These are phyloP conservation scores for Pseudomyrmex sp. DNA, from an alignment of 1,140 invertebrate species.

Conservation along the genomic window DNA sequence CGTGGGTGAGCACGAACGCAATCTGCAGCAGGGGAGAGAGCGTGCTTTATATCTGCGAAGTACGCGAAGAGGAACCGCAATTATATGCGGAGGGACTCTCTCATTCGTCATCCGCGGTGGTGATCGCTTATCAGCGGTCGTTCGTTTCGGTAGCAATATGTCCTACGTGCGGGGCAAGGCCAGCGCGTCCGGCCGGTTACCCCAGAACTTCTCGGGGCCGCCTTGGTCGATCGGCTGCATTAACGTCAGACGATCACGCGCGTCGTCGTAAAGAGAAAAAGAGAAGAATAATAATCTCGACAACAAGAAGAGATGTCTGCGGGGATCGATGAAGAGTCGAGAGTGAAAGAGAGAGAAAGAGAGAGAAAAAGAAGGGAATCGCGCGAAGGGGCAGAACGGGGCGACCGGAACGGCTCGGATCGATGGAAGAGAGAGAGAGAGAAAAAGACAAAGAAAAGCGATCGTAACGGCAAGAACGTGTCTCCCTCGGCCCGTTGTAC, in stretches of 20 bases:
- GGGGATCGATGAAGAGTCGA: background rate
- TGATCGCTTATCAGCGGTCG: slow-evolving; percentile 58
- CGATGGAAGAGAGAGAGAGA: slow-evolving; percentile 34
- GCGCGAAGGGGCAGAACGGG: background rate
- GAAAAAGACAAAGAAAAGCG: slow-evolving; percentile 15
- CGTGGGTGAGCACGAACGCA: slow-evolving; percentile 22
- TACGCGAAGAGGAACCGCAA: slow-evolving; percentile 42
- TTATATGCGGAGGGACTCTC: slow-evolving; percentile 59
- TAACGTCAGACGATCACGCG: slow-evolving; percentile 58
- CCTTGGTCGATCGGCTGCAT: slow-evolving; percentile 57
- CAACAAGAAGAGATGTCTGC: slow-evolving; percentile 33
- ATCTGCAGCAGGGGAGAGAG: slow-evolving; percentile 17
- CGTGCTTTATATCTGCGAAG: slow-evolving; percentile 44
- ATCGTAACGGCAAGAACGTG: slow-evolving; percentile 50
- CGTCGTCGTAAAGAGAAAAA: slow-evolving; percentile 49
- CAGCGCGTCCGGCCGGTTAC: slow-evolving; percentile 22
- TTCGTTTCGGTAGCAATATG: slow-evolving; percentile 66
- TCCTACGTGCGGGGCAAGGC: slow-evolving; percentile 43
- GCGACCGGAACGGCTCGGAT: slow-evolving; percentile 26
- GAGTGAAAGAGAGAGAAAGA: no score
- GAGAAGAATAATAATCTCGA: slow-evolving; percentile 62
- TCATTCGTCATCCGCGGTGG: slow-evolving; percentile 48
- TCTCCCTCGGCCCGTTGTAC: slow-evolving; percentile 43
- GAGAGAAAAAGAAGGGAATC: background rate
- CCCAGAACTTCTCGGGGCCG: slow-evolving; percentile 37